A percentile compares a stretch with the other conserved stretches of the same genome.
These are phyloP conservation scores for Cranoglanis bouderius DNA, from an alignment of 2,113 vertebrate genomes.

Conservation along the genomic window DNA sequence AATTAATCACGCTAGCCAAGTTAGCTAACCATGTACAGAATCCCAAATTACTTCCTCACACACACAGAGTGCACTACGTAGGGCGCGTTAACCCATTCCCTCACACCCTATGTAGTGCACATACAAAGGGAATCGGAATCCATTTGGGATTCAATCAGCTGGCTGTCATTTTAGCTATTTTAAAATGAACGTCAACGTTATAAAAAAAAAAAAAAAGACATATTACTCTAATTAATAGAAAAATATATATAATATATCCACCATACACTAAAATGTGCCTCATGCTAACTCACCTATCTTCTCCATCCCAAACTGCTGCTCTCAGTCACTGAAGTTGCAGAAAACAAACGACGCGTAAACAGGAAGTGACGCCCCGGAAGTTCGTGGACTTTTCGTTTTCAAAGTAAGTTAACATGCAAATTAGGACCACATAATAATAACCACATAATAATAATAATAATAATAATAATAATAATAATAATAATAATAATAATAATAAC, in stretches of 20 bases:
- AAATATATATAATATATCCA: neutral
- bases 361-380: constrained; percentile 32
- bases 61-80: neutral
- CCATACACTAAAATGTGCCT: neutral
- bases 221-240: neutral
- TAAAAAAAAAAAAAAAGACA: neutral
- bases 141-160: neutral
- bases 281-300: constrained; percentile 61
- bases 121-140: neutral
- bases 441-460: neutral
- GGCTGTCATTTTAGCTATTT: neutral
- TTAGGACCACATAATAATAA: too few relatives aligned
- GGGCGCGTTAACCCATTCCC: neutral
- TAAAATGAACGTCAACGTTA: neutral
- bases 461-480: too few relatives aligned
- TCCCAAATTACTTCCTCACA: neutral
- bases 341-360: constrained; percentile 20
- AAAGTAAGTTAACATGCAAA: neutral
- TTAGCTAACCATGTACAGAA: neutral
- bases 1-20: neutral
- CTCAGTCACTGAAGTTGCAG: constrained; percentile 56
- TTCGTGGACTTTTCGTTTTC: neutral
- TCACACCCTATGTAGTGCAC: neutral
- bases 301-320: constrained; percentile 64
- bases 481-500: too few relatives aligned